Base-by-base conservation (phyloP, 2,113 vertebrate species). In the Lophius piscatorius region DNA sequence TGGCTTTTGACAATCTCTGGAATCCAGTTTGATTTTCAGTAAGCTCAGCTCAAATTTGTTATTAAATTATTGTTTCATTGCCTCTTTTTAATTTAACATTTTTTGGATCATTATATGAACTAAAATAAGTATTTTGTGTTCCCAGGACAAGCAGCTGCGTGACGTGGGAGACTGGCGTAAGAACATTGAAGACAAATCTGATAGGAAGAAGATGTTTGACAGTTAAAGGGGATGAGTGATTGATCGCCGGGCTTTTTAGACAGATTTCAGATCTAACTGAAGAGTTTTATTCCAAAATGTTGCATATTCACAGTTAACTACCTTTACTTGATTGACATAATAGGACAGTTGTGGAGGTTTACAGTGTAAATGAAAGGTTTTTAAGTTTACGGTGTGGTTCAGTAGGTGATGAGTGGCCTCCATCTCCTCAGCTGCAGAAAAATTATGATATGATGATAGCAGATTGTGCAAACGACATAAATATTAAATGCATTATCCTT, bases 201-300 rank as follows among this genome's bases (percentile, higher is more conserved):
- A 96, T 76, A 93, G 97, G 63, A 99, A 99, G 94, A 99, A 99
- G 93, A 99, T 99, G 97, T 99, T 99, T 0, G 95, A 99, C 73
- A 78, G 94, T 66, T 89, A 89, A 81, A 82, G 13, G 3, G 17
- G 92, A 94, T 76, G 86, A 2, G 34, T 21, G 89, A 5, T 10
- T 23, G 4, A 38, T 59, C 92, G 89, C 87, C 59, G 41, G 36
- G 24, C 35, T 31, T 38, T 41, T 60, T 44, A 40, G 50, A 63
- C 50, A 65, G 36, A 45, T 47, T 47, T 70, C 44, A 1, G 47
- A 2, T 72, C 20, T 18, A 50, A 60, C 12, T 1, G 61, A 42
- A 70, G 56, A 69, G 63, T 80, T 87, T 76, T 63, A 42, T 63
- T 76, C 56, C 67, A 63, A 63, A 65, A 21, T 22, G 26, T n/a